Evolutionary conservation across 2,113 vertebrate genomes (phyloP), one percentile per base, ranked within the genome.

Genomic region (Siniperca chuatsi): DNA sequence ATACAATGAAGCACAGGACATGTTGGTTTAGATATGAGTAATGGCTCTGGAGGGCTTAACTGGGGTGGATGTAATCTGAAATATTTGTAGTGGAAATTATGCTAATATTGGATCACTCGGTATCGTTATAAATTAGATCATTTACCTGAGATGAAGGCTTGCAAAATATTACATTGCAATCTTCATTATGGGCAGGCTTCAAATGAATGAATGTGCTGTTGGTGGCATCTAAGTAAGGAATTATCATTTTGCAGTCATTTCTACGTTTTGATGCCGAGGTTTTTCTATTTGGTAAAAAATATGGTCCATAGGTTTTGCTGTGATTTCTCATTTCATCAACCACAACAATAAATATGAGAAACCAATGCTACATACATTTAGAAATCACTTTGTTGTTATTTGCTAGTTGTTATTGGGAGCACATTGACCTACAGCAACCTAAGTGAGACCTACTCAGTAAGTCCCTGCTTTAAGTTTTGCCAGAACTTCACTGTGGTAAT

Each of bases 1-100:
- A 92, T 80, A 85, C 79, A 67, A 87, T 82, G 87, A 87, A 87
- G 85, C 72, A 66, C 62, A 75, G 78, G 87, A 88, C 84, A 92
- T 92, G 84, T 79, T 91, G 82, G 80, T 93, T 91, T 86, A 83
- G 86, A 87, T 92, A 92, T 93, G 93, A 95, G 82, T 94, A 92
- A 95, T 95, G 90, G 82, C 66, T 79, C 62, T 55, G 44, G 13
- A 54, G 77, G 72, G 54, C 66, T 87, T 75, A 85, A 77, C 86
- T 88, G 89, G 68, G 86, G 69, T 71, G 48, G 46, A 87, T 88
- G 85, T 75, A 68, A 90, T 93, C 81, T 91, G 60, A 91, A 90
- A 92, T 84, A 90, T 77, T 84, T 91, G 74, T 71, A 71, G 77
- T 84, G 23, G 86, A 79, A 69, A 92, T 90, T 91, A 93, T 93